Evolutionary conservation across 30 jellyfish, hydroid and myxozoan species (phyloP), one percentile per base, ranked within the genome.

Genomic region (Hydractinia symbiolongicarpus): DNA sequence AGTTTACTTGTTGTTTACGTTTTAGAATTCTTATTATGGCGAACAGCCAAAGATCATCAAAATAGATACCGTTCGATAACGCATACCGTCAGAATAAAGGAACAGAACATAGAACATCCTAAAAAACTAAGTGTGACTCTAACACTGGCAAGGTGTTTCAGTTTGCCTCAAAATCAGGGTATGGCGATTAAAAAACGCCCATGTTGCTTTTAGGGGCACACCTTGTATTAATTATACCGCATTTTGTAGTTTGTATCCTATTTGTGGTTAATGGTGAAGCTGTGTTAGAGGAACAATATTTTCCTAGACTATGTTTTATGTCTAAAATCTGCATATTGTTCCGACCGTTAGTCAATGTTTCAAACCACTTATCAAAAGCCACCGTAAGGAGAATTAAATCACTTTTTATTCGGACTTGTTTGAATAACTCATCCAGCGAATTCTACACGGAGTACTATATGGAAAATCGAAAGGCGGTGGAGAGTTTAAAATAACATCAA

Each of bases 391-490:
- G 58, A 50, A 17, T 70, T 70, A 52, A 15, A 50, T 15, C 9
- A 50, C n/a, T n/a, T n/a, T 15, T 62, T 50, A 50, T 62, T 5
- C 16, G 73, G 9, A 62, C 16, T 6, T 40, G 16, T 15, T 62
- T 62, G 9, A 62, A 50, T 9, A 62, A 62, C 73, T 15, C 73
- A 5, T 62, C 73, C 73, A 62, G 73, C 49, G 79, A 70, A 50
- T 57, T 70, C 5, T 50, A 50, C 49, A 70, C 79, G 67, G 79
- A 70, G 21, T 70, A 70, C 49, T 70, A 70, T 57, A 70, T 70
- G 21, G 79, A 70, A 70, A 70, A 70, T 52, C 79, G 49, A 54
- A 70, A 70, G 14, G 79, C 21, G 51, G 79, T 70, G 79, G 79
- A 70, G 51, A 70, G 14, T 52, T 5, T 70, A 20, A 70, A 17